Evolutionary conservation across 2,113 vertebrate genomes (phyloP), one percentile per base, ranked within the genome.

Genomic region (Microtus richardsoni): DNA sequence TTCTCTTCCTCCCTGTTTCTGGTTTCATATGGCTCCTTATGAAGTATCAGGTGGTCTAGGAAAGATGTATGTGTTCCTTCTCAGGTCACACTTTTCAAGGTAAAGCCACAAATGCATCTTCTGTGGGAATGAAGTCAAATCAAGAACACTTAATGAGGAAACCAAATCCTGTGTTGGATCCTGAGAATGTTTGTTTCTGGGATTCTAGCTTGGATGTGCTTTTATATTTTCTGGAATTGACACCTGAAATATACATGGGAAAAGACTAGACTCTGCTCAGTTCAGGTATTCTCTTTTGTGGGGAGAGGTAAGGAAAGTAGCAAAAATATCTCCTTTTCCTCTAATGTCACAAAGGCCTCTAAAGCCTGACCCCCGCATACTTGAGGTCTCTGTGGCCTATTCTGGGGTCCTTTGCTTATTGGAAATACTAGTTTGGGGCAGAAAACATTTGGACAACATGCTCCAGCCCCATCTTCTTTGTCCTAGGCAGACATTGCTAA

Each of bases 1-100:
- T 49, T 16, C 12, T 13, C 22, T n/a, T 1, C 5, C 9, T 22
- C 3, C 68, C 58, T 84, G 12, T 85, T 36, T 74, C 80, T 79
- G 80, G 91, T 85, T 95, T 95, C 94, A 92, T 88, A 75, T 47
- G 49, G 3, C 49, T 93, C 75, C 84, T 91, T 87, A 75, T 80
- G 64, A 95, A 96, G 77, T 95, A 79, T 94, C 91, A 96, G 60
- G 30, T 62, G 77, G 58, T 94, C 92, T 92, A 44, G 74, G 87
- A 94, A 90, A 54, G 89, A 92, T 0, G 0, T 54, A 73, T 73
- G 90, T 78, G 52, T 30, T 85, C 79, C 41, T 85, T 91, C 66
- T 82, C 44, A 88, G 94, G 96, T 94, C 94, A 95, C 21, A 26
- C 1, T 96, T 94, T 91, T 70, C 82, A 73, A 94, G 41, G 62